Evolutionary conservation across 2,888 invertebrate species (phyloP).

Genomic region (Pristionchus entomophagus): DNA sequence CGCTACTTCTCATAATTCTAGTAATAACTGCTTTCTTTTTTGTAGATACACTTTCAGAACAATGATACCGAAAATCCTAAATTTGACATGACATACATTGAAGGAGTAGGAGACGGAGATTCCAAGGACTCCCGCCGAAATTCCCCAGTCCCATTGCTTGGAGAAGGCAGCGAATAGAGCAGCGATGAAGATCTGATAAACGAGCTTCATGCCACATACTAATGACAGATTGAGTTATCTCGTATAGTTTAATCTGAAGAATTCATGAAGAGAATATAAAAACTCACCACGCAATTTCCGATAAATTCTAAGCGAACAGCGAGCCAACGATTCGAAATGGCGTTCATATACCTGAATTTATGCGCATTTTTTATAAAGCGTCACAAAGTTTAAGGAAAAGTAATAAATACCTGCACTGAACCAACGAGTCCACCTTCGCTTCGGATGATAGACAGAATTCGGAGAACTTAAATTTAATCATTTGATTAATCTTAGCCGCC

Average conservation of each 20-base stretch:
- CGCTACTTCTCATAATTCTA: background rate
- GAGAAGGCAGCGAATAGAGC: conserved; percentile 89
- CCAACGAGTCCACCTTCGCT: background rate
- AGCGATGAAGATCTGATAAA: conserved; percentile 83
- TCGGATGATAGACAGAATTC: conserved; percentile 6
- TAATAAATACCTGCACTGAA: conserved; percentile 9
- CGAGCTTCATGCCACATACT: background rate
- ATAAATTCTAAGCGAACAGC: conserved; percentile 95
- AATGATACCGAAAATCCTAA: too few species aligned
- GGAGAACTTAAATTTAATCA: background rate
- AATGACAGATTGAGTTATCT: background rate
- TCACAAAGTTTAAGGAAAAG: background rate
- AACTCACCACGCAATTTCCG: conserved; percentile 89
- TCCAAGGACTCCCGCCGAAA: conserved; percentile 79
- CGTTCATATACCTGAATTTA: conserved; percentile 58
- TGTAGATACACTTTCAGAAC: too few species aligned
- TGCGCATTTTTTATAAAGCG: background rate
- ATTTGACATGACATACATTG: too few species aligned
- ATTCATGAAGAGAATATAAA: background rate
- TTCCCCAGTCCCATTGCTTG: conserved; percentile 75
- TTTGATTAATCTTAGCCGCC: background rate
- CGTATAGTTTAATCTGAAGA: background rate
- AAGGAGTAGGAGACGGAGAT: conserved; percentile 80
- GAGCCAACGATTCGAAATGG: conserved; percentile 83
- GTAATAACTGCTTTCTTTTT: background rate